Conservation (phyloP, 2,797 vertebrate genomes). For the Falco berigora region DNA sequence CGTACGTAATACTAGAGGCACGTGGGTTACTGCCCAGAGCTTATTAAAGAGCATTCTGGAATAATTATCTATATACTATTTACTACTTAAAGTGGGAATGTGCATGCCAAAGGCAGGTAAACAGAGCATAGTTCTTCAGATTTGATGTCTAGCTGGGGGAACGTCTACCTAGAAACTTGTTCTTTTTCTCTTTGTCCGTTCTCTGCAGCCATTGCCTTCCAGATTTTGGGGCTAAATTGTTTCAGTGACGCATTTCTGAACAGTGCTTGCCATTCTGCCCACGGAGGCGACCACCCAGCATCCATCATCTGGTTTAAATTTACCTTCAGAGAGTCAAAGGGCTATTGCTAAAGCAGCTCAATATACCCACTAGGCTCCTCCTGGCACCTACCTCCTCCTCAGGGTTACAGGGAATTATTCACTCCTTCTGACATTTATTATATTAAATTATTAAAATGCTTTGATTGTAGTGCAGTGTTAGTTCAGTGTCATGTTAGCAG, state of each 20-base stretch:
- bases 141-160: background rate
- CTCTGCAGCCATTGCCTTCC: background rate
- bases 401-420: conserved; percentile 57
- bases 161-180: background rate
- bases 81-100: background rate
- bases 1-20: background rate
- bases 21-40: background rate
- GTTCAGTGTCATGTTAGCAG: conserved; percentile 51
- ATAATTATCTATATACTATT: background rate
- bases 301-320: conserved; percentile 41
- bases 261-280: conserved; percentile 28
- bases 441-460: conserved; percentile 52
- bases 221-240: background rate
- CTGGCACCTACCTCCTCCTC: conserved; percentile 40
- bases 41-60: background rate
- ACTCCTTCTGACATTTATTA: conserved; percentile 60
- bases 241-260: background rate
- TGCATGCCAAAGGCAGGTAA: background rate
- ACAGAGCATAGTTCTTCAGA: background rate
- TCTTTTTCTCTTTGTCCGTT: background rate
- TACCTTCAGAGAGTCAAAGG: conserved; percentile 39
- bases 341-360: conserved; percentile 39
- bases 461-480: conserved; percentile 46
- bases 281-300: conserved; percentile 41
- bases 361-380: background rate